Percentiles rank a stretch among this genome's conserved stretches.
phyloP scores from a whole-genome alignment of 2,797 vertebrate genomes.

The Poeciliopsis presidionis region DNA sequence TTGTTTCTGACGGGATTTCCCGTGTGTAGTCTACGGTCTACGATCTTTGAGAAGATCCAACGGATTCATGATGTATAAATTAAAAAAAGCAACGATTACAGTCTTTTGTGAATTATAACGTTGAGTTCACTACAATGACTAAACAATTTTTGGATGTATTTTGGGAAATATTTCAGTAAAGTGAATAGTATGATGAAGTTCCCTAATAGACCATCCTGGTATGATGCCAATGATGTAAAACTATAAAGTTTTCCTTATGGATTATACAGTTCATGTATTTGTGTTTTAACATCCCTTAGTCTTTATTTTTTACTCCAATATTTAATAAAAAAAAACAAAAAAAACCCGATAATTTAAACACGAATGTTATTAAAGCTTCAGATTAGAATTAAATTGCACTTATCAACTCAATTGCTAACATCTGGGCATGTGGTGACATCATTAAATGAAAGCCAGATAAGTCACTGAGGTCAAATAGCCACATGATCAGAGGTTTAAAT shows the following conservation, averaged over 20 bases:
- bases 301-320: neutral
- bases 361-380: conserved; percentile 6
- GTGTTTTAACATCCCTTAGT: neutral
- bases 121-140: conserved; percentile 11
- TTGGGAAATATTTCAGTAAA: conserved; percentile 37
- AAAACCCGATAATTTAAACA: neutral
- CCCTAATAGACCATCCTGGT: conserved; percentile 34
- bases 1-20: conserved; percentile 72
- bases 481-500: conserved; percentile 5
- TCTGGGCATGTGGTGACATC: conserved; percentile 28
- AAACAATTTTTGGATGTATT: conserved; percentile 20
- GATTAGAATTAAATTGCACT: conserved; percentile 28
- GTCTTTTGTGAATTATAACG: conserved; percentile 35
- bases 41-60: conserved; percentile 15
- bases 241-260: neutral
- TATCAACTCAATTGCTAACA: conserved; percentile 47
- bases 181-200: conserved; percentile 33
- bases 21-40: conserved; percentile 39
- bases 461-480: conserved; percentile 13
- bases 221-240: conserved; percentile 38
- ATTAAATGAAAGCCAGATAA: conserved; percentile 13
- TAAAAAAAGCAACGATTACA: conserved; percentile 1
- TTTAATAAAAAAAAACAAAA: neutral
- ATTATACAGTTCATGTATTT: neutral
- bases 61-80: conserved; percentile 16